Evolutionary conservation across 2,113 vertebrate species (phyloP).

Genomic region (Toxostoma redivivum): DNA sequence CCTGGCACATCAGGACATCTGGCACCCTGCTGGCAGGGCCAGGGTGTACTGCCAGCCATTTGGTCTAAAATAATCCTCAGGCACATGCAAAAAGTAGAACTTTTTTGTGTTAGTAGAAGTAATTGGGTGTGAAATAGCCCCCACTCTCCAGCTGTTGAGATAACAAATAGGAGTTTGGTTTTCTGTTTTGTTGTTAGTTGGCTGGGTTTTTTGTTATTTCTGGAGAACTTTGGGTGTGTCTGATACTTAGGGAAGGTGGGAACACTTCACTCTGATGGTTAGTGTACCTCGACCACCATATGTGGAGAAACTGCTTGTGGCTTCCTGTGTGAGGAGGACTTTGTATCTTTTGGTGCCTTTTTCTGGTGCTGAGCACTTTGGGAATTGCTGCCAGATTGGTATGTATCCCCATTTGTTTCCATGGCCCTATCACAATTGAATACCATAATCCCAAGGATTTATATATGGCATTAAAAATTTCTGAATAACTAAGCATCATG

Average conservation of each 20-base stretch:
- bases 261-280: fast-evolving
- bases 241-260: not conserved
- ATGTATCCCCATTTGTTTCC: not conserved
- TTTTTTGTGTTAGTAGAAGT: not conserved
- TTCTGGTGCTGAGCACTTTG: not conserved
- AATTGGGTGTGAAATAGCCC: not conserved
- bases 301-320: not conserved
- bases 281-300: not conserved
- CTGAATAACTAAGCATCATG: not conserved
- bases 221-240: not conserved
- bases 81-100: not conserved
- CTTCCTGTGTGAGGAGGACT: not conserved
- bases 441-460: not conserved
- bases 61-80: not conserved
- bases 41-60: not conserved
- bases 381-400: not conserved
- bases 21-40: no score
- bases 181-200: not conserved
- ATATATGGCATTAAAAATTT: not conserved
- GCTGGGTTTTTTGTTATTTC: not conserved
- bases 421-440: not conserved
- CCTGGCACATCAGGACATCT: no score
- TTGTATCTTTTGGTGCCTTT: not conserved
- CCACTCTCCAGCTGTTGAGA: not conserved
- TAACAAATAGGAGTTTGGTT: not conserved